Conservation (phyloP, 2,888 invertebrate species). For the Saturnia pavonia region DNA sequence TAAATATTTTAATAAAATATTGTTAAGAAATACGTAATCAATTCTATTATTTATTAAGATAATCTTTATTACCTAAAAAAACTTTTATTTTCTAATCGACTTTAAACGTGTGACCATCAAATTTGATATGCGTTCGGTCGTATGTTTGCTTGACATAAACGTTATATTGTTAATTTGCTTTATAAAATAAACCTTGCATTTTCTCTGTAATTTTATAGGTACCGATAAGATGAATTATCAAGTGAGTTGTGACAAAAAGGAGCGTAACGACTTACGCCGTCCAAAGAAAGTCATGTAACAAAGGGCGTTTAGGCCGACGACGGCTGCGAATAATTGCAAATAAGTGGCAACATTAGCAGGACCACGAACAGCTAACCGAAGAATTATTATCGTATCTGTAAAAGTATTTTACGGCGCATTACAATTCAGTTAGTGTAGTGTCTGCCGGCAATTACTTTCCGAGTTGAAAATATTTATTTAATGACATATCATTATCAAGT, state of each 20-base stretch:
- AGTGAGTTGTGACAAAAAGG: constrained; percentile 7
- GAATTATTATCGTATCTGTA: constrained; percentile 15
- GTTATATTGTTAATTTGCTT: background rate
- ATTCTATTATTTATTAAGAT: too few species aligned
- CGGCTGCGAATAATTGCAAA: constrained; percentile 16
- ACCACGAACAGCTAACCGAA: constrained; percentile 7
- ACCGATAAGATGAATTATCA: background rate
- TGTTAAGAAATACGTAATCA: too few species aligned
- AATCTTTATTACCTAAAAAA: too few species aligned
- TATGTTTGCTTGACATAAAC: background rate
- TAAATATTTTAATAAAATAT: too few species aligned
- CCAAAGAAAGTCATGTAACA: constrained; percentile 15
- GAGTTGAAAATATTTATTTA: constrained; percentile 13
- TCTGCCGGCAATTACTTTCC: constrained; percentile 15
- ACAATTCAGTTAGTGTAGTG: constrained; percentile 15
- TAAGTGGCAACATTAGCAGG: constrained; percentile 14
- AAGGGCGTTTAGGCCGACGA: constrained; percentile 10
- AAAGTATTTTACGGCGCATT: constrained; percentile 13
- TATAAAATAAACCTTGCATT: background rate
- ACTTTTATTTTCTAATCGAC: too few species aligned
- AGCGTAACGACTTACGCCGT: background rate
- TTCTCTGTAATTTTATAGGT: background rate
- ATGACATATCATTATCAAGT: constrained; percentile 12
- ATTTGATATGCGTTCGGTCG: background rate
- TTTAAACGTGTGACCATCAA: background rate